Evolutionary conservation across 1,140 invertebrate species (phyloP).

Genomic region (Agrypnia vestita): DNA sequence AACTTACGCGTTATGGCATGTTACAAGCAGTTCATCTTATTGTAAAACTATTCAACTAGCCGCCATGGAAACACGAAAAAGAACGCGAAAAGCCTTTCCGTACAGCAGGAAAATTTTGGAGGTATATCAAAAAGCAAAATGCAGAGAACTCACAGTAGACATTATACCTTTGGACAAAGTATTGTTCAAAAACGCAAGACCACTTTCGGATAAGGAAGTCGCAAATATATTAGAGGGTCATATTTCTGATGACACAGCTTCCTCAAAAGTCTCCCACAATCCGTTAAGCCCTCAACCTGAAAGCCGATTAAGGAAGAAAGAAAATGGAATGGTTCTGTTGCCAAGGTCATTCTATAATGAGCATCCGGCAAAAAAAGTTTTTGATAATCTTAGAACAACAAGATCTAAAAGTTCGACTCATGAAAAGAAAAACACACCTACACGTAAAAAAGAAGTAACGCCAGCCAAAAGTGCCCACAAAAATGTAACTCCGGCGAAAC

Average conservation of each 20-base stretch:
- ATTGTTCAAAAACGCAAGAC: constrained; percentile 63
- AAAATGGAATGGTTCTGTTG: constrained; percentile 70
- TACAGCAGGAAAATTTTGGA: constrained; percentile 56
- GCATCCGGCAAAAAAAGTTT: constrained; percentile 63
- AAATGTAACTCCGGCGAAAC: not conserved
- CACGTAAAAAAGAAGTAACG: not conserved
- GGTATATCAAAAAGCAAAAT: constrained; percentile 68
- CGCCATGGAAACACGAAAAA: constrained; percentile 63
- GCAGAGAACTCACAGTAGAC: constrained; percentile 68
- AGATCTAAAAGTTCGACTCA: constrained; percentile 24
- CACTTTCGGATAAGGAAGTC: constrained; percentile 66
- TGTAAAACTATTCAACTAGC: constrained; percentile 37
- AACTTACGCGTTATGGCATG: no score
- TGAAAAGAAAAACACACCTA: not conserved
- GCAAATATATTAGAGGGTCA: constrained; percentile 27
- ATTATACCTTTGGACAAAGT: constrained; percentile 58
- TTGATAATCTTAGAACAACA: not conserved
- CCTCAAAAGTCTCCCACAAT: not conserved
- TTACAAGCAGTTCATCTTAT: not conserved
- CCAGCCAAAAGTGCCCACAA: constrained; percentile 7
- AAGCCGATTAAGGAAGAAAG: constrained; percentile 66
- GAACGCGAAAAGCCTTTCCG: constrained; percentile 65
- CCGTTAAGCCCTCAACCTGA: constrained; percentile 50
- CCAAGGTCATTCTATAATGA: constrained; percentile 65
- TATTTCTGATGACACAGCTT: constrained; percentile 2